Evolutionary conservation across 2,888 invertebrate species (phyloP), one percentile per base, ranked within the genome.

Genomic region (Microctonus brassicae): DNA sequence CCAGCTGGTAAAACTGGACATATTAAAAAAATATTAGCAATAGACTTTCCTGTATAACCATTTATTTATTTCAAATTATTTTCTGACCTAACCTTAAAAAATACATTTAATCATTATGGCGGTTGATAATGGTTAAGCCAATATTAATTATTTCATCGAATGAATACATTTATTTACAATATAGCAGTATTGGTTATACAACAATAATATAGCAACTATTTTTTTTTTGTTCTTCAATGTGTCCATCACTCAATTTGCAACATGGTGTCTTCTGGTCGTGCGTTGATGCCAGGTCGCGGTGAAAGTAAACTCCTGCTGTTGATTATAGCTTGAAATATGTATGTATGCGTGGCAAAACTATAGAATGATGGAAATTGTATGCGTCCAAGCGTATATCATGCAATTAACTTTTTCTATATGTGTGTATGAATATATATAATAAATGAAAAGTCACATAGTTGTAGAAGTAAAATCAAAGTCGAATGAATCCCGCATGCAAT

Each of bases 291-390:
- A 74, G 77, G 79, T 79, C 79, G 75, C 72, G 80, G 84, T 83
- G 84, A 85, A 84, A 85, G 84, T 79, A 77, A 81, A 83, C 78
- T 77, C 75, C 77, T 72, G 72, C 68, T 36, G 26, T 55, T 69
- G 71, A 73, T 81, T 79, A 78, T 78, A 76, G 77, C 74, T 62
- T 17, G n/a, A 2, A n/a, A 17, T 47, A 17, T 47, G 47, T 47
- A 17, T 47, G 47, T 47, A 10, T 9, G 36, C 1, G 7, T 24
- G 24, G 26, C 39, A 62, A 62, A 62, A 47, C 47, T 39, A 42
- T 39, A 36, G 71, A 78, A 76, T 74, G 79, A 78, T 81, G 76
- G 74, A 78, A 82, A 80, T 81, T 78, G 77, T 81, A 76, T 74
- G 73, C 76, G 69, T 69, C 75, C 69, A 71, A 73, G 70, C 70